Evolutionary conservation across 1,140 invertebrate genomes (phyloP).

Genomic region (Drosophila pruinosa): DNA sequence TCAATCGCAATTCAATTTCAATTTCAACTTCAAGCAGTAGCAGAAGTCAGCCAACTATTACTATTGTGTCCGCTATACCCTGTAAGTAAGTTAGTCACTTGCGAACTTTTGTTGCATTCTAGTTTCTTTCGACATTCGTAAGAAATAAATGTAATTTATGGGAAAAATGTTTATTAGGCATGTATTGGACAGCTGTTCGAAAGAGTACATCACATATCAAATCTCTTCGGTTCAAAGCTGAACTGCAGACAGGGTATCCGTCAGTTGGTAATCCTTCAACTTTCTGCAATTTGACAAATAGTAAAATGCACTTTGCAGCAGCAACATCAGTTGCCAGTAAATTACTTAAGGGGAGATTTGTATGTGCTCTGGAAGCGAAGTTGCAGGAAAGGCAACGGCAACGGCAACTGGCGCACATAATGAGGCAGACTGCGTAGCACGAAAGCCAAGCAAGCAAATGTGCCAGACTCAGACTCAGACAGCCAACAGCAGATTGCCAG

Average conservation of each 20-base stretch:
- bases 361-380: constrained; percentile 41
- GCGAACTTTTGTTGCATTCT: background rate
- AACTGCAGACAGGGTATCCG: constrained; percentile 5
- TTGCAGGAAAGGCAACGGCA: constrained; percentile 1
- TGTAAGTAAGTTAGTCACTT: background rate
- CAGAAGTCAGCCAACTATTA: constrained; percentile 62
- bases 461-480: background rate
- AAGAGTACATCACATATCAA: too few species aligned
- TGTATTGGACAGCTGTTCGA: too few species aligned
- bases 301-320: constrained; percentile 68
- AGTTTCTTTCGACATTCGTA: background rate
- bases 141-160: background rate
- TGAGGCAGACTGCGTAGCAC: constrained; percentile 55
- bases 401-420: constrained; percentile 55
- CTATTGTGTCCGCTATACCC: constrained; percentile 20
- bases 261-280: constrained; percentile 16
- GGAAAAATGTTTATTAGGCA: too few species aligned
- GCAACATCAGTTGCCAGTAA: constrained; percentile 60
- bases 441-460: constrained; percentile 29
- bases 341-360: constrained; percentile 73
- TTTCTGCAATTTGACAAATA: constrained; percentile 71
- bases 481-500: constrained; percentile 34
- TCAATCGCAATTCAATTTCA: constrained; percentile 81
- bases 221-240: too few species aligned
- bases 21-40: constrained; percentile 65